Percentiles rank a stretch among this genome's conserved stretches.
phyloP scores from a whole-genome alignment of 2,113 vertebrate species.

The Periophthalmus modestus region DNA sequence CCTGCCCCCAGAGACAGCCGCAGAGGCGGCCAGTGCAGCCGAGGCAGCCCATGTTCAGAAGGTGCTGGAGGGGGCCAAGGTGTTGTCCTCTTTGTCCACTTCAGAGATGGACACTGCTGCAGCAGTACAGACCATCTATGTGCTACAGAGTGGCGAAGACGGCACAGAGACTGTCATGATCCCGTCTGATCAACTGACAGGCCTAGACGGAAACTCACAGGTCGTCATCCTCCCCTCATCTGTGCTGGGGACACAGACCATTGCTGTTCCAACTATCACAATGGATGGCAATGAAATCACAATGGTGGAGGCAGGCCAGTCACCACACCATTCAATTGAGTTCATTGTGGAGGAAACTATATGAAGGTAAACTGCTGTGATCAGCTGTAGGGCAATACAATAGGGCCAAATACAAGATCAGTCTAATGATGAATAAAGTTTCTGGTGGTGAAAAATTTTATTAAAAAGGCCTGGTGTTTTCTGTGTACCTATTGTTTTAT shows the following conservation, averaged over 20 bases:
- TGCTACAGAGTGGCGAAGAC: conserved; percentile 69
- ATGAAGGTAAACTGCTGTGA: conserved; percentile 20
- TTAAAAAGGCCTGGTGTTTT: conserved; percentile 5
- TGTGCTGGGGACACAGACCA: conserved; percentile 60
- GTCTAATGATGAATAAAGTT: not conserved
- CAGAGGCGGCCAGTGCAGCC: conserved; percentile 41
- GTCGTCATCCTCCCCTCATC: conserved; percentile 77
- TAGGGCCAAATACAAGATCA: conserved; percentile 11
- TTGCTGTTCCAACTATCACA: conserved; percentile 66
- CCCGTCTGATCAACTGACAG: conserved; percentile 57
- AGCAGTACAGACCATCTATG: conserved; percentile 77
- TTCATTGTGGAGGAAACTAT: conserved; percentile 80
- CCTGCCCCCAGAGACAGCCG: conserved; percentile 30
- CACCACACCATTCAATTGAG: conserved; percentile 77
- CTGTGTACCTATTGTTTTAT: conserved; percentile 21
- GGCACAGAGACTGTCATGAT: conserved; percentile 67
- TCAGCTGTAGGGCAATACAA: not conserved
- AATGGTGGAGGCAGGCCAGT: conserved; percentile 68
- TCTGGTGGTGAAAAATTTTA: conserved; percentile 6
- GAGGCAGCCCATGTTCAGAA: conserved; percentile 66
- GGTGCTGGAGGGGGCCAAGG: conserved; percentile 69
- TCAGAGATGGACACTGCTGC: conserved; percentile 45
- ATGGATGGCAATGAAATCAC: conserved; percentile 71
- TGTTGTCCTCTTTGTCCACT: conserved; percentile 53
- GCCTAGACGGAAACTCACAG: conserved; percentile 64